Conservation (phyloP, 2,888 invertebrate species). For the Imbricaverruca yamaguchii region DNA sequence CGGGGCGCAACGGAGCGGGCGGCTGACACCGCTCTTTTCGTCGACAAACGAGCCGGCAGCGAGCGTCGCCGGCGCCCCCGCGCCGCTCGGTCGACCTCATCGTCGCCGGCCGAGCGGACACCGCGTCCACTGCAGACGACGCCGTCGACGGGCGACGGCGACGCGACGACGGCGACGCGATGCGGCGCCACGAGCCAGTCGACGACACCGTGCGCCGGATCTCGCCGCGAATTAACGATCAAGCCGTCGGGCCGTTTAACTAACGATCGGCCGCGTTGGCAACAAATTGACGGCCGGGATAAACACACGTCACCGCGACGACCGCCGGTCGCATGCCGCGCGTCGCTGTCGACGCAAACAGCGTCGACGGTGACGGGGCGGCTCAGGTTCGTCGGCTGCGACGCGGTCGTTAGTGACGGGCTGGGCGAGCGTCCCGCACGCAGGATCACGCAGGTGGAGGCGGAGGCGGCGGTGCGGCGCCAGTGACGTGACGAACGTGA, state of each 20-base stretch:
- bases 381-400: background rate
- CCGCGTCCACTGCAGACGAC: too few relatives aligned
- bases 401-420: background rate
- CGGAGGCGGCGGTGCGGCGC: background rate
- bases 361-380: background rate
- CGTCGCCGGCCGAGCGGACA: too few relatives aligned
- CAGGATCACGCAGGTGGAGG: background rate
- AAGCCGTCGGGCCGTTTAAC: conserved; percentile 10
- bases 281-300: conserved; percentile 14
- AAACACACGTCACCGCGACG: conserved; percentile 7
- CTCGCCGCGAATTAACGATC: conserved; percentile 1
- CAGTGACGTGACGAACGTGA: background rate
- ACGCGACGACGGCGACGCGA: background rate
- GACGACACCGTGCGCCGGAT: background rate
- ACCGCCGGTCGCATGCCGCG: background rate
- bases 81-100: too few relatives aligned
- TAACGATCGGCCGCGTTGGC: background rate
- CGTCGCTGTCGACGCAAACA: conserved; percentile 6
- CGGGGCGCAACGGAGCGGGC: too few relatives aligned
- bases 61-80: too few relatives aligned
- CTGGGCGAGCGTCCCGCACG: background rate
- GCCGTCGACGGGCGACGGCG: background rate
- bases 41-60: too few relatives aligned
- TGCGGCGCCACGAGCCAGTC: background rate
- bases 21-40: background rate